phyloP scores from a whole-genome alignment of 2,888 invertebrate genomes.

The Synanthedon vespiformis region DNA sequence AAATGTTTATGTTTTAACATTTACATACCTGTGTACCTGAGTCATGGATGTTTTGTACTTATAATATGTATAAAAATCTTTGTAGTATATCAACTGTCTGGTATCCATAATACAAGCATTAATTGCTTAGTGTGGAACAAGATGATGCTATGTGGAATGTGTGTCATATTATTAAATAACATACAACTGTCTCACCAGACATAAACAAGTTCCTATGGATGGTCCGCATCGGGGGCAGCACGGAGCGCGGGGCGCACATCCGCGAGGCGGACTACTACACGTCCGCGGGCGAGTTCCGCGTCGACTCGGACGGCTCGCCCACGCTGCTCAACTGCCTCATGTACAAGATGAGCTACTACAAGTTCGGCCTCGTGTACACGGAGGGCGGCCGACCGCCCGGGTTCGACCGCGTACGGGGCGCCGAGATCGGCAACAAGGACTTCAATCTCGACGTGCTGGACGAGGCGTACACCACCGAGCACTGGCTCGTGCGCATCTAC shows the following conservation, averaged over 20 bases:
- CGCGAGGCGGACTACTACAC: constrained; percentile 98
- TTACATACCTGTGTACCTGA: no score
- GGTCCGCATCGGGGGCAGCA: constrained; percentile 97
- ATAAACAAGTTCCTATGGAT: constrained; percentile 99
- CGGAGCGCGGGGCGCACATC: constrained; percentile 93
- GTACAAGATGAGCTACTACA: constrained; percentile 99
- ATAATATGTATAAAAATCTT: no score
- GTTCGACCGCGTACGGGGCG: constrained; percentile 94
- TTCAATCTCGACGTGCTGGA: constrained; percentile 98
- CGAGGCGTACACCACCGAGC: constrained; percentile 99
- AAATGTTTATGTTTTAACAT: no score
- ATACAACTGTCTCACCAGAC: constrained; percentile 61
- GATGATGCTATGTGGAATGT: no score
- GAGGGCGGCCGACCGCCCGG: constrained; percentile 96
- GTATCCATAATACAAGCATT: no score
- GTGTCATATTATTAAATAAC: no score
- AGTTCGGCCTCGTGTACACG: constrained; percentile 96
- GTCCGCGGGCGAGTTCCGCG: constrained; percentile 93
- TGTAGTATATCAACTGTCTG: no score
- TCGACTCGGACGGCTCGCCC: constrained; percentile 93
- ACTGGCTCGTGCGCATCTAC: constrained; percentile 98
- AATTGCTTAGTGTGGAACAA: no score
- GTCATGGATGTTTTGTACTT: no score
- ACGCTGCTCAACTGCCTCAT: constrained; percentile 95
- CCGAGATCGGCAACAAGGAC: constrained; percentile 99